These are phyloP conservation scores for Ariopsis seemanni DNA, from an alignment of 2,113 vertebrate species.

Conservation along the genomic window DNA sequence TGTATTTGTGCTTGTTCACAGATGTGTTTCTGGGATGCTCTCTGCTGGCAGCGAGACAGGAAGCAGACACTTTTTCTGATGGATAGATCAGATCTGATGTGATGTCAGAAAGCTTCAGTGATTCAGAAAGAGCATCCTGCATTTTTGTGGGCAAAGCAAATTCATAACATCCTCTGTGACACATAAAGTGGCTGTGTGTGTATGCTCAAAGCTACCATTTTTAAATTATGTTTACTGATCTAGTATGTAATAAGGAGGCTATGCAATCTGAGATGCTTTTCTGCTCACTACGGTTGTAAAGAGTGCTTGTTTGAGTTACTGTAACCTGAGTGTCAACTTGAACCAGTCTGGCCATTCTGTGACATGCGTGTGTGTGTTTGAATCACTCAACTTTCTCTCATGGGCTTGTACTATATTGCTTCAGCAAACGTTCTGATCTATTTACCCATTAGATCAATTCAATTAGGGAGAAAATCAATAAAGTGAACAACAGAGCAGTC, in stretches of 20 bases:
- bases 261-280: neutral
- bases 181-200: neutral
- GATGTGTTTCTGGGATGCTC: slow-evolving; percentile 1
- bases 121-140: slow-evolving; percentile 30
- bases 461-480: neutral
- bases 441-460: neutral
- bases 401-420: neutral
- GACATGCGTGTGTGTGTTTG: neutral
- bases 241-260: neutral
- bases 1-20: no score
- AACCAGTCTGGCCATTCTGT: neutral
- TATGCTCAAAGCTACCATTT: neutral
- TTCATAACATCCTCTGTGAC: neutral
- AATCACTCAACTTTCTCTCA: neutral
- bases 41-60: neutral
- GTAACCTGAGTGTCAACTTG: neutral
- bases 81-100: slow-evolving; percentile 18
- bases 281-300: neutral
- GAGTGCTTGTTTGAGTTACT: neutral
- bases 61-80: neutral
- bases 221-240: neutral
- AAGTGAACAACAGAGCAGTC: neutral
- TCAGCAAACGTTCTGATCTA: neutral
- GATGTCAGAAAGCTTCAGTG: slow-evolving; percentile 13
- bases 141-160: slow-evolving; percentile 19